phyloP scores from a whole-genome alignment of 2,888 invertebrate species.

The Tipula vernalis region DNA sequence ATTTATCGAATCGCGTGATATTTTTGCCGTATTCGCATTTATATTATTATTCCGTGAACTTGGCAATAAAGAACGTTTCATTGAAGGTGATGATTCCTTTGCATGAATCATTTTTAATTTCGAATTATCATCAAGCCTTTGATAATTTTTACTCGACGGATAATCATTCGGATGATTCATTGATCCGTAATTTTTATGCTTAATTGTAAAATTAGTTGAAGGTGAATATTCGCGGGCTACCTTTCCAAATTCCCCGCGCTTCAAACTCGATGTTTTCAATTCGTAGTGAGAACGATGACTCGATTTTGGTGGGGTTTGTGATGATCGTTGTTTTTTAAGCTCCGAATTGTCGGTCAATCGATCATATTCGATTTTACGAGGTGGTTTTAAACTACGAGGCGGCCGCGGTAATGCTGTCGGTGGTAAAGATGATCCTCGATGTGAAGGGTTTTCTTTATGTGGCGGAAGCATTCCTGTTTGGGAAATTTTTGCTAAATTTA shows the following conservation, averaged over 20 bases:
- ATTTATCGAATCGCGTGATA: slow-evolving; percentile 19
- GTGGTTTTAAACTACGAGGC: slow-evolving; percentile 19
- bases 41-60: slow-evolving; percentile 14
- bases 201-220: slow-evolving; percentile 14
- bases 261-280: slow-evolving; percentile 18
- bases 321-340: slow-evolving; percentile 16
- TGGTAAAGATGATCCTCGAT: slow-evolving; percentile 19
- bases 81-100: not conserved
- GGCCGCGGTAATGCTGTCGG: slow-evolving; percentile 21
- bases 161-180: slow-evolving; percentile 17
- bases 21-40: slow-evolving; percentile 13
- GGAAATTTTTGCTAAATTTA: slow-evolving; percentile 10
- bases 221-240: slow-evolving; percentile 16
- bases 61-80: slow-evolving; percentile 18
- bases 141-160: slow-evolving; percentile 20
- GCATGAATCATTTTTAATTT: slow-evolving; percentile 9
- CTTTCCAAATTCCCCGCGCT: slow-evolving; percentile 14
- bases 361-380: slow-evolving; percentile 20
- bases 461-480: slow-evolving; percentile 14
- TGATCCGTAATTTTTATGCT: slow-evolving; percentile 18
- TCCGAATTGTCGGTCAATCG: slow-evolving; percentile 19
- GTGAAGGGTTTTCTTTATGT: slow-evolving; percentile 14
- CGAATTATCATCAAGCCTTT: slow-evolving; percentile 18
- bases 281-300: slow-evolving; percentile 17
- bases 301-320: slow-evolving; percentile 19